Conservation (phyloP, 2,113 vertebrate species). For the Coryphaenoides rupestris region DNA sequence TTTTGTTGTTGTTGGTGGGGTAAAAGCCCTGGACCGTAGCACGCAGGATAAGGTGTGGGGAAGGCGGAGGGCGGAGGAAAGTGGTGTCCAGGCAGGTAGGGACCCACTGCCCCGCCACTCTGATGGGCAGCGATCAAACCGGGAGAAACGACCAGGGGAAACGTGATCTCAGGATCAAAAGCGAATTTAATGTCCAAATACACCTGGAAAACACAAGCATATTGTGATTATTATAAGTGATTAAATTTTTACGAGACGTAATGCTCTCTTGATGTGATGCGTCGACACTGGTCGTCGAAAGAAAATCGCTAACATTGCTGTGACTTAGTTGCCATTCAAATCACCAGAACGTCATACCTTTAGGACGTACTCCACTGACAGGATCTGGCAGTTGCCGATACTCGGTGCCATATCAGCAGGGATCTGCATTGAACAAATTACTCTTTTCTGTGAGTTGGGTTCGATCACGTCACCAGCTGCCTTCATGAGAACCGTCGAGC, state of each 20-base stretch:
- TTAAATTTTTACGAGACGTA: no score
- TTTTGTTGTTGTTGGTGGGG: no score
- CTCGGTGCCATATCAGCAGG: slow-evolving; percentile 29
- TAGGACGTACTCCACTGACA: slow-evolving; percentile 62
- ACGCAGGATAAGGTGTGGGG: no score
- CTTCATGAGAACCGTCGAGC: slow-evolving; percentile 1
- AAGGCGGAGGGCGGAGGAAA: no score
- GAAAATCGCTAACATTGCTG: no score
- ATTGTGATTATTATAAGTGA: background rate
- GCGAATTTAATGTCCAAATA: slow-evolving; percentile 70
- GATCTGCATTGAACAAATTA: slow-evolving; percentile 47
- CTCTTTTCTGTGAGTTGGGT: slow-evolving; percentile 15
- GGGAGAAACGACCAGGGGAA: slow-evolving; percentile 54
- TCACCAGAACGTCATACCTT: slow-evolving; percentile 47
- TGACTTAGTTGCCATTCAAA: no score
- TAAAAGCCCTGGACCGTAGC: no score
- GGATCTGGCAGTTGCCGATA: slow-evolving; percentile 55
- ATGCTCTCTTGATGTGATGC: no score
- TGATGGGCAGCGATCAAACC: background rate
- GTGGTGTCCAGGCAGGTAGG: slow-evolving; percentile 10
- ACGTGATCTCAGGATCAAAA: slow-evolving; percentile 54
- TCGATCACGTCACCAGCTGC: no score
- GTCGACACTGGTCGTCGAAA: no score
- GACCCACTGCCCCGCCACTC: background rate
- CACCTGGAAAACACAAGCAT: slow-evolving; percentile 45